A percentile compares a stretch with the other conserved stretches of the same genome.
Evolutionary conservation across 2,113 vertebrate genomes (phyloP).

Genomic region (Sinocyclocheilus anshuiensis): DNA sequence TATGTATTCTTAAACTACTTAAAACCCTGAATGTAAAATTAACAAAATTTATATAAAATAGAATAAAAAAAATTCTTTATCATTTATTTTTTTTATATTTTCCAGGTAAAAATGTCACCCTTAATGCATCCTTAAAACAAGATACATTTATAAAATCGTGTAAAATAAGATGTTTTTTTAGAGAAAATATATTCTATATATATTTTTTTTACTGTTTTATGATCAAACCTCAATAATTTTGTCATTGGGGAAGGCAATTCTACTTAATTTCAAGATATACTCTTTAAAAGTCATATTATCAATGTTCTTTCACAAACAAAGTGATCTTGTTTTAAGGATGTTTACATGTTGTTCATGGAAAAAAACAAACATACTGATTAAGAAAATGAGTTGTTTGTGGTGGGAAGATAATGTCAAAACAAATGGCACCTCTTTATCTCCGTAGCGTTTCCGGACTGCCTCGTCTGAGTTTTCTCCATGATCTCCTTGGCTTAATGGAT

Average conservation of each 20-base stretch:
- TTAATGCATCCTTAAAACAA: not conserved
- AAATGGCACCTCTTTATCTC: conserved; percentile 92
- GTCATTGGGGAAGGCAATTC: not conserved
- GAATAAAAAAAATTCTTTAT: too few relatives aligned
- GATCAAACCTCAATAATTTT: not conserved
- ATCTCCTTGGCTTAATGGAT: conserved; percentile 83
- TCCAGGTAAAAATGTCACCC: not conserved
- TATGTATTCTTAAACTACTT: too few relatives aligned
- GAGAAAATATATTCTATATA: too few relatives aligned
- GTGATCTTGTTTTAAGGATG: conserved; percentile 7
- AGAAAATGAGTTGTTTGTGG: not conserved
- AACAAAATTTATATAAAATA: not conserved
- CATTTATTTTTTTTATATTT: not conserved
- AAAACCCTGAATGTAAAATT: too few relatives aligned
- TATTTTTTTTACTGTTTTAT: not conserved
- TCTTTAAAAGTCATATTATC: not conserved
- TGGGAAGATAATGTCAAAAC: not conserved
- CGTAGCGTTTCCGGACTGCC: conserved; percentile 85
- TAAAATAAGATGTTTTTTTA: not conserved
- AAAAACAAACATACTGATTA: conserved; percentile 5
- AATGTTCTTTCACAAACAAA: not conserved
- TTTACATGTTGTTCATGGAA: not conserved
- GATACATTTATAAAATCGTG: not conserved
- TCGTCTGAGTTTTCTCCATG: conserved; percentile 90
- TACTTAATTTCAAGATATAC: not conserved